These are phyloP conservation scores for Condylura cristata DNA, from an alignment of 2,113 vertebrate genomes.

Conservation along the genomic window DNA sequence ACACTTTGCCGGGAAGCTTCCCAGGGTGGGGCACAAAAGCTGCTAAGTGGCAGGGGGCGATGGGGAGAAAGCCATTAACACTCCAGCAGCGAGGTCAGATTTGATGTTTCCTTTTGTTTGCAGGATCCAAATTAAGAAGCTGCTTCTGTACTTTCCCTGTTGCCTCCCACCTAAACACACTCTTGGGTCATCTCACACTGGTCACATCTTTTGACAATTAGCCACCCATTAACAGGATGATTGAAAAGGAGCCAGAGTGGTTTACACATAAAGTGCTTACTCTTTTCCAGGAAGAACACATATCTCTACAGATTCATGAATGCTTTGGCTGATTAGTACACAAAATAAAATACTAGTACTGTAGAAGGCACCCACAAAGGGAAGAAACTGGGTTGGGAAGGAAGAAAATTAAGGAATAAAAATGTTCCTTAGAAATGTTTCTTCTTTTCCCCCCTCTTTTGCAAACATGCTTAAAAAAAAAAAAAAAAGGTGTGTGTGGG, in stretches of 20 bases:
- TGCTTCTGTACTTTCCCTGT: constrained; percentile 82
- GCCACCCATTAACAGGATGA: constrained; percentile 88
- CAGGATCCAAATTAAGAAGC: constrained; percentile 88
- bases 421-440: constrained; percentile 60
- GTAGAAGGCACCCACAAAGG: constrained; percentile 69
- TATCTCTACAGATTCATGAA: constrained; percentile 85
- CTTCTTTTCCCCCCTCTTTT: constrained; percentile 51
- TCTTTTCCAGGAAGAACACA: constrained; percentile 85
- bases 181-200: constrained; percentile 86
- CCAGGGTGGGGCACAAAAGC: constrained; percentile 84
- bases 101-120: constrained; percentile 90
- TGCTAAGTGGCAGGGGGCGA: constrained; percentile 86
- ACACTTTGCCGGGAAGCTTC: constrained; percentile 87
- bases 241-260: constrained; percentile 85
- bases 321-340: constrained; percentile 78
- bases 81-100: constrained; percentile 89
- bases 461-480: constrained; percentile 67
- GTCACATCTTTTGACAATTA: constrained; percentile 88
- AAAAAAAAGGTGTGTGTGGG: not conserved
- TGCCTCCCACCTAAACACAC: constrained; percentile 86
- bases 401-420: constrained; percentile 52
- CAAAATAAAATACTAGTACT: constrained; percentile 73
- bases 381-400: not conserved
- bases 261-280: constrained; percentile 83
- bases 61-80: constrained; percentile 90